Evolutionary conservation across 2,113 vertebrate species (phyloP), one percentile per base, ranked within the genome.

Genomic region (Oreotrochilus melanogaster): DNA sequence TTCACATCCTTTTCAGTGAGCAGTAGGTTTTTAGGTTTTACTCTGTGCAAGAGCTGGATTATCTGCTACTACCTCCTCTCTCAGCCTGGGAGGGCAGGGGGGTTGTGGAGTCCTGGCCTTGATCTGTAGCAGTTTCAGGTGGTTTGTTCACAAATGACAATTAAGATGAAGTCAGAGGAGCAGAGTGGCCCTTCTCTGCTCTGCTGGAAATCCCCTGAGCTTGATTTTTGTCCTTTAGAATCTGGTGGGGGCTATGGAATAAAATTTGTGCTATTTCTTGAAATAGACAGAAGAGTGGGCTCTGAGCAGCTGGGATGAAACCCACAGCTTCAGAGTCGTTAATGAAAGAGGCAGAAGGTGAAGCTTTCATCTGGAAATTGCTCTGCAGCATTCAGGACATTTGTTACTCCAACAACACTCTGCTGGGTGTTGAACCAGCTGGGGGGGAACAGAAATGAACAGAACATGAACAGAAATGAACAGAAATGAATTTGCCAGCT

Each of bases 401-500:
- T 87, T 81, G 56, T 92, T 78, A 66, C 61, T 84, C 33, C 42
- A n/a, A n/a, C n/a, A n/a, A n/a, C n/a, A n/a, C n/a, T n/a, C 0
- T 43, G 87, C 81, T 87, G 84, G 91, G 92, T 50, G 66, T 69
- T 80, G 71, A 69, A 70, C 58, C 86, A 39, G 78, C 83, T 92
- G 65, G 65, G 57, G 75, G 84, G 79, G 81, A 78, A 53, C 65
- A 73, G 74, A 73, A 92, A 78, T 87, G 81, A 88, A 93, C n/a
- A n/a, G n/a, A n/a, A n/a, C n/a, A n/a, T n/a, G n/a, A n/a, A n/a
- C n/a, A n/a, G n/a, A n/a, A n/a, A n/a, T n/a, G 81, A 78, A 53
- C 65, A 73, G 74, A 73, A 92, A 78, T 87, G 81, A 88, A 93
- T 91, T 81, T 85, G 39, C 78, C 57, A 47, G 78, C 66, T 87